Evolutionary conservation across 2,113 vertebrate genomes (phyloP).

Genomic region (Butorides virescens): DNA sequence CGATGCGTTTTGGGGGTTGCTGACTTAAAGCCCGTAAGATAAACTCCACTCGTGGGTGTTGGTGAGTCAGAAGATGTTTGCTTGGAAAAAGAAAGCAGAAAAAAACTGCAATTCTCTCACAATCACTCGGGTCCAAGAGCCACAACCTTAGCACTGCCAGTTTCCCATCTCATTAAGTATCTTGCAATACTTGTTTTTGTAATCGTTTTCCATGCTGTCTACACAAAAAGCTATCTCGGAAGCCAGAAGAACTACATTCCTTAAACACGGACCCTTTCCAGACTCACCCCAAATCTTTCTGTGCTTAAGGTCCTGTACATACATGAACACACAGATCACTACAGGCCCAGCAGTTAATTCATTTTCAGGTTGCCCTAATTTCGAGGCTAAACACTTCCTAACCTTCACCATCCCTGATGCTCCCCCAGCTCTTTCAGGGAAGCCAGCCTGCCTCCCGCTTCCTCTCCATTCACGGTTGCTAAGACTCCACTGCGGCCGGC

Average conservation of each 20-base stretch:
- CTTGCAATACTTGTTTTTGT: slow-evolving; percentile 63
- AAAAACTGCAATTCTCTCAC: not conserved
- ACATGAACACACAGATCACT: not conserved
- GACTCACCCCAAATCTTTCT: slow-evolving; percentile 22
- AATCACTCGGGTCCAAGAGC: not conserved
- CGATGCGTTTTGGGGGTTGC: not conserved
- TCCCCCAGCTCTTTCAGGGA: not conserved
- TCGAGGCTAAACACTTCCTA: not conserved
- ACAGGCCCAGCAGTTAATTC: not conserved
- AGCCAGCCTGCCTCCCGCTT: not conserved
- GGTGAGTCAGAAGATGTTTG: not conserved
- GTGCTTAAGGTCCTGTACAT: not conserved
- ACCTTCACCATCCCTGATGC: not conserved
- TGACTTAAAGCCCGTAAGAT: not conserved
- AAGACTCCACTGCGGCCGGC: not conserved
- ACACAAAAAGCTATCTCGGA: not conserved
- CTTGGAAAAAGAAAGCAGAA: not conserved
- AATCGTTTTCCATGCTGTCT: slow-evolving; percentile 42
- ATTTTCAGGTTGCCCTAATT: not conserved
- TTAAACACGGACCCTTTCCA: slow-evolving; percentile 33
- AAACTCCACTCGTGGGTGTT: not conserved
- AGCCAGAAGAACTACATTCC: slow-evolving; percentile 55
- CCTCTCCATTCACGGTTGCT: not conserved
- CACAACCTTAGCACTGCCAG: not conserved
- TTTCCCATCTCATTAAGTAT: slow-evolving; percentile 43